Base-by-base conservation (phyloP, 2,888 invertebrate genomes). In the Microctonus aethiopoides region DNA sequence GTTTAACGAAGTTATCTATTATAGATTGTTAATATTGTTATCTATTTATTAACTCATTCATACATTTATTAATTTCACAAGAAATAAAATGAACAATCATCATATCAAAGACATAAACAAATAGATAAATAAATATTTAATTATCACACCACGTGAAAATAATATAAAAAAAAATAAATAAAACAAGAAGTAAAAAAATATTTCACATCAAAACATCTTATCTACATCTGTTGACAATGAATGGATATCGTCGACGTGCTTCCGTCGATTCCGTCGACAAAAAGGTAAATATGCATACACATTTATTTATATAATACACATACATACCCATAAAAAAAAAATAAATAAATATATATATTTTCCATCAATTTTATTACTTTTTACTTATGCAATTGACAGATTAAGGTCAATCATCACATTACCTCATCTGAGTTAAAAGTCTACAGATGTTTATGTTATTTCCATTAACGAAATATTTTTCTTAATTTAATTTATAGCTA, bases 171-270 rank as follows among this genome's bases (percentile, higher is more conserved):
- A n/a, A n/a, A n/a, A n/a, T n/a, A n/a, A 46, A n/a, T 16, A 46
- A n/a, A 46, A n/a, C 16, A 46, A 46, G 7, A 46, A n/a, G 16
- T 16, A 46, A n/a, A 7, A 46, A 46, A 46, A 4, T 46, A 39
- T n/a, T 39, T 39, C 3, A 13, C n/a, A n/a, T n/a, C n/a, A 39
- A 39, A 39, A 13, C n/a, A n/a, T n/a, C n/a, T n/a, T n/a, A n/a
- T n/a, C n/a, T n/a, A 60, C 26, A 59, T 62, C 62, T 59, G 34
- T 61, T 72, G 70, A 82, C 77, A 74, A 85, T 85, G 85, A 85
- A 84, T 77, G 83, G 84, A 57, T 77, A 79, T 68, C 78, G 77
- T 68, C 78, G 77, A 56, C 75, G 79, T 22, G 72, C 75, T 67
- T 75, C 79, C 63, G 72, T 76, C 72, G 82, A 81, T 62, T 79